Percentiles rank a stretch among this genome's conserved stretches.
Evolutionary conservation across 2,797 vertebrate species (phyloP).

Genomic region (Nothura maculosa): DNA sequence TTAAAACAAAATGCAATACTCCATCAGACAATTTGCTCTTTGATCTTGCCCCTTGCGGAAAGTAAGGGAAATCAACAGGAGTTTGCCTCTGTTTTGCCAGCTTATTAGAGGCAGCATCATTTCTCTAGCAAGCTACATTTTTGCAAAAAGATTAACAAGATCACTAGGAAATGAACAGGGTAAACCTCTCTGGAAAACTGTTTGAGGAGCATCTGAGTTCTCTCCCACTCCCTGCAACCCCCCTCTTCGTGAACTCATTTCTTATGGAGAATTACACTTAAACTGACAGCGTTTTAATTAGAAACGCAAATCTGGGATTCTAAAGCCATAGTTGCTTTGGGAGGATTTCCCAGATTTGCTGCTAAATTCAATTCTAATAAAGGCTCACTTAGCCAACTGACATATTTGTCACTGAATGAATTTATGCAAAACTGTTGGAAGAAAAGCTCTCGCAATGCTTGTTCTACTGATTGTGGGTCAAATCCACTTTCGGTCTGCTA

Average conservation of each 20-base stretch:
- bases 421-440: constrained; percentile 45
- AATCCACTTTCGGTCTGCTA: constrained; percentile 34
- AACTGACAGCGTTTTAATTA: constrained; percentile 78
- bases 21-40: constrained; percentile 70
- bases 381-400: constrained; percentile 64
- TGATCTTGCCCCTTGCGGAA: constrained; percentile 50
- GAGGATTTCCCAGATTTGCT: constrained; percentile 76
- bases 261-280: constrained; percentile 62
- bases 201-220: background rate
- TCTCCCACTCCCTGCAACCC: constrained; percentile 33
- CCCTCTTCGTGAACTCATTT: constrained; percentile 34
- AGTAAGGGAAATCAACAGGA: constrained; percentile 37
- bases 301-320: constrained; percentile 68
- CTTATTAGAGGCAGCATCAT: constrained; percentile 45
- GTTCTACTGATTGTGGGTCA: constrained; percentile 29
- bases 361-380: constrained; percentile 67
- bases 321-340: constrained; percentile 60
- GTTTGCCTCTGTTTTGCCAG: constrained; percentile 46
- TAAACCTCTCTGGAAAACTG: constrained; percentile 50
- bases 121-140: constrained; percentile 12
- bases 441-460: constrained; percentile 3
- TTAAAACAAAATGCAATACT: constrained; percentile 62
- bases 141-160: constrained; percentile 47
- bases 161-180: constrained; percentile 44
- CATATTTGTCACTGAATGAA: constrained; percentile 52